Evolutionary conservation across 2,888 invertebrate species (phyloP).

Genomic region (Leptura quadrifasciata): DNA sequence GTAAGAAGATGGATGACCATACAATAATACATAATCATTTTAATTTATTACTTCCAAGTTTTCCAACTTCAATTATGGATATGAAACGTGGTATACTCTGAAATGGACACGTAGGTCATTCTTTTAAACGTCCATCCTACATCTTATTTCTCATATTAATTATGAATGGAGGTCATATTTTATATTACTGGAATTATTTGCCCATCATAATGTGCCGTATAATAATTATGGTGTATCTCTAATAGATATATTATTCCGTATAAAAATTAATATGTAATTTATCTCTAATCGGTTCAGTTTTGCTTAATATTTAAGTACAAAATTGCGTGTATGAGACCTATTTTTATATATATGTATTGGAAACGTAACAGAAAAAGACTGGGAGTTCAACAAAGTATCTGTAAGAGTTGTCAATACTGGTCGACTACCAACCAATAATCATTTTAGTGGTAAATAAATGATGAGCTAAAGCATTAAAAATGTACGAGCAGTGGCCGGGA

Average conservation of each 20-base stretch:
- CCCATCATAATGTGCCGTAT: not conserved
- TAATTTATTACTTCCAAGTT: no score
- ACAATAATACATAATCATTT: no score
- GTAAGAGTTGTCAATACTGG: conserved; percentile 65
- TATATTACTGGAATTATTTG: not conserved
- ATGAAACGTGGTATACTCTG: not conserved
- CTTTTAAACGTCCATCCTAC: not conserved
- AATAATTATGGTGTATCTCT: conserved; percentile 24
- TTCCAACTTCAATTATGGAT: not conserved
- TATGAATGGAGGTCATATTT: not conserved
- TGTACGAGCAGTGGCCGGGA: conserved; percentile 66
- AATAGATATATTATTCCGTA: conserved; percentile 28
- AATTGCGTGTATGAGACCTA: conserved; percentile 59
- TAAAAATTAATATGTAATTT: conserved; percentile 34
- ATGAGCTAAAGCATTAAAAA: conserved; percentile 71
- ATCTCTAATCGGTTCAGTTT: conserved; percentile 39
- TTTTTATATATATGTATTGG: conserved; percentile 37
- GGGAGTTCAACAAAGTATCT: conserved; percentile 37
- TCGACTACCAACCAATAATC: conserved; percentile 69
- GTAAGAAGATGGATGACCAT: no score
- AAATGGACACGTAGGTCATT: conserved; percentile 3
- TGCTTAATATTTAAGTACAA: conserved; percentile 59
- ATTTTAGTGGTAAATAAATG: conserved; percentile 72
- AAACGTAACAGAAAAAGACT: conserved; percentile 52
- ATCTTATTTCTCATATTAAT: not conserved